These are phyloP conservation scores for Pristionchus maxplancki DNA, from an alignment of 2,888 invertebrate species.

Conservation along the genomic window DNA sequence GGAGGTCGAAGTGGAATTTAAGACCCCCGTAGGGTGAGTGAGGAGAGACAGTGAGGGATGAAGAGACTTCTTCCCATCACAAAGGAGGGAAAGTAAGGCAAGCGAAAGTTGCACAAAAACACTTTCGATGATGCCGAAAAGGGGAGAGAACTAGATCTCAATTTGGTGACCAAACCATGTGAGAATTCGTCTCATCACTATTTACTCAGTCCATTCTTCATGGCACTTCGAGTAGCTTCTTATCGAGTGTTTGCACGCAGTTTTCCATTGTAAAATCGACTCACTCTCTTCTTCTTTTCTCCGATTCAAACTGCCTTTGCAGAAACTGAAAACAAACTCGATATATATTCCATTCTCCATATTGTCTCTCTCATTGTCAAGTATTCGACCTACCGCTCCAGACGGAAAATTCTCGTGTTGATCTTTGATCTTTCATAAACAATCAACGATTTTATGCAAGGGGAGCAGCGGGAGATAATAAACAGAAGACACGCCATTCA, in stretches of 20 bases:
- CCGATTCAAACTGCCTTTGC: background rate
- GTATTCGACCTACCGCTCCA: constrained; percentile 23
- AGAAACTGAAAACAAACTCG: constrained; percentile 26
- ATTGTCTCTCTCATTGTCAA: background rate
- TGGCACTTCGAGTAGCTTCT: background rate
- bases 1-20: constrained; percentile 22
- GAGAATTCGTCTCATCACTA: constrained; percentile 12
- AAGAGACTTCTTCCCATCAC: constrained; percentile 2
- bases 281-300: constrained; percentile 5
- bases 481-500: constrained; percentile 15
- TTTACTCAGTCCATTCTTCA: constrained; percentile 1
- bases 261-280: constrained; percentile 37
- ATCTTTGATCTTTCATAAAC: background rate
- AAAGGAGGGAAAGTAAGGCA: constrained; percentile 6
- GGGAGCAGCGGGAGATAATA: background rate
- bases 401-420: background rate
- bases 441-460: constrained; percentile 31
- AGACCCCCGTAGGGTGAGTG: constrained; percentile 38
- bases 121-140: constrained; percentile 19
- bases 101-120: constrained; percentile 6
- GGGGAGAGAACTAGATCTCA: constrained; percentile 21
- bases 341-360: background rate
- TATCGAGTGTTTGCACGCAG: constrained; percentile 22
- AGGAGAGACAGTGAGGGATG: background rate
- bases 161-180: constrained; percentile 37